phyloP scores from a whole-genome alignment of 2,113 vertebrate genomes.

The Oenanthe oenanthe region DNA sequence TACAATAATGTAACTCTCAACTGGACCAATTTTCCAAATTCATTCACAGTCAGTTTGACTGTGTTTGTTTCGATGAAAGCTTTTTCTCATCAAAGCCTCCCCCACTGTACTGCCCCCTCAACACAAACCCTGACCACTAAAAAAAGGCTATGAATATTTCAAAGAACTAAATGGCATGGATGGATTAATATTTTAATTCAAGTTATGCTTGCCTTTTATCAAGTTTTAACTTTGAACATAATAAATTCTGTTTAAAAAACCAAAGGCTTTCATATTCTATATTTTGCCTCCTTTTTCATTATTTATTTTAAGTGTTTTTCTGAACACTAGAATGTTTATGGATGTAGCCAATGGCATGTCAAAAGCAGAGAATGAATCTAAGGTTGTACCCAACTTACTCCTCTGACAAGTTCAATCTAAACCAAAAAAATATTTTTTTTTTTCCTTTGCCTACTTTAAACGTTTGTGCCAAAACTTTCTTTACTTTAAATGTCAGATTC shows the following conservation, averaged over 20 bases:
- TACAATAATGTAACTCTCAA: conserved; percentile 21
- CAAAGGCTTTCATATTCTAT: conserved; percentile 54
- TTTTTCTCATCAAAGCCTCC: conserved; percentile 29
- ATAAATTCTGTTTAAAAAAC: conserved; percentile 65
- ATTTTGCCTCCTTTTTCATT: conserved; percentile 29
- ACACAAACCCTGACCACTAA: neutral
- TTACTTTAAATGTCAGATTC: neutral
- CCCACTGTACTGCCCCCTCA: neutral
- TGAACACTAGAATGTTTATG: neutral
- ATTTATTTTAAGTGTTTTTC: conserved; percentile 31
- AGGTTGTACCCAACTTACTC: neutral
- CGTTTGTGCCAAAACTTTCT: neutral
- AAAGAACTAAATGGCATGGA: conserved; percentile 63
- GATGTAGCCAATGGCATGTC: neutral
- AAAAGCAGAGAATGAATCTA: neutral
- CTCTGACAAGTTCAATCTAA: neutral
- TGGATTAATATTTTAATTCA: conserved; percentile 72
- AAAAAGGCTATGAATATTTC: conserved; percentile 64
- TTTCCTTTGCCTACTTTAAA: neutral
- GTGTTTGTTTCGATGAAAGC: conserved; percentile 17
- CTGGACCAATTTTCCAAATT: conserved; percentile 27
- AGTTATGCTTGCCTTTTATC: conserved; percentile 64
- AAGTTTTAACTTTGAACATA: conserved; percentile 69
- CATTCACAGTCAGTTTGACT: conserved; percentile 32
- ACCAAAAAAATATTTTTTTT: neutral